A percentile compares a stretch with the other conserved stretches of the same genome.
Evolutionary conservation across 2,113 vertebrate genomes (phyloP).

Genomic region (Myiagra hebetior): DNA sequence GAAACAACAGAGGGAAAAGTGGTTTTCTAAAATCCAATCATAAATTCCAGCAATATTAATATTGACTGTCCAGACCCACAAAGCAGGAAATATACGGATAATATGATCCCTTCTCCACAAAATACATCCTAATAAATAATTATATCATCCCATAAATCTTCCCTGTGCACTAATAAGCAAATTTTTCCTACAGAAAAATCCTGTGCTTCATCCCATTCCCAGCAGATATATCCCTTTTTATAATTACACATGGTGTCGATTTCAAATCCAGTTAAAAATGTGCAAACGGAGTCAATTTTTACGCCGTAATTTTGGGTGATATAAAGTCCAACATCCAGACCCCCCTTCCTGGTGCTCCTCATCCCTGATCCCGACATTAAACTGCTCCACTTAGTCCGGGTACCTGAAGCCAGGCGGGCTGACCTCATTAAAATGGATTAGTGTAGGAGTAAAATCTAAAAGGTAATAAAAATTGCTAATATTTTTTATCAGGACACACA

Average conservation of each 20-base stretch:
- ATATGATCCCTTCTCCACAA: not conserved
- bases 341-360: not conserved
- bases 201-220: conserved; percentile 2
- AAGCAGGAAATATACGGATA: not conserved
- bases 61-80: not conserved
- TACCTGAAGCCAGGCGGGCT: conserved; percentile 53
- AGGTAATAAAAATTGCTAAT: conserved; percentile 62
- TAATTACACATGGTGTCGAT: conserved; percentile 54
- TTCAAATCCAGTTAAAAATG: conserved; percentile 66
- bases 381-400: conserved; percentile 40
- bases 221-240: conserved; percentile 55
- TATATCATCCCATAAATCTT: not conserved
- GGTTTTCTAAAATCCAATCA: not conserved
- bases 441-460: conserved; percentile 58
- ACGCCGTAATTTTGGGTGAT: conserved; percentile 47
- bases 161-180: conserved; percentile 18
- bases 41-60: conserved; percentile 27
- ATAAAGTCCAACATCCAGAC: not conserved
- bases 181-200: conserved; percentile 2
- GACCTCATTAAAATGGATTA: conserved; percentile 68
- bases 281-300: conserved; percentile 60
- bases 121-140: conserved; percentile 38
- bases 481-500: conserved; percentile 28
- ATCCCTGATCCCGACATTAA: conserved; percentile 49
- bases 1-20: not conserved